Conservation (phyloP, 1,140 invertebrate species). For the Zophobas atratus region DNA sequence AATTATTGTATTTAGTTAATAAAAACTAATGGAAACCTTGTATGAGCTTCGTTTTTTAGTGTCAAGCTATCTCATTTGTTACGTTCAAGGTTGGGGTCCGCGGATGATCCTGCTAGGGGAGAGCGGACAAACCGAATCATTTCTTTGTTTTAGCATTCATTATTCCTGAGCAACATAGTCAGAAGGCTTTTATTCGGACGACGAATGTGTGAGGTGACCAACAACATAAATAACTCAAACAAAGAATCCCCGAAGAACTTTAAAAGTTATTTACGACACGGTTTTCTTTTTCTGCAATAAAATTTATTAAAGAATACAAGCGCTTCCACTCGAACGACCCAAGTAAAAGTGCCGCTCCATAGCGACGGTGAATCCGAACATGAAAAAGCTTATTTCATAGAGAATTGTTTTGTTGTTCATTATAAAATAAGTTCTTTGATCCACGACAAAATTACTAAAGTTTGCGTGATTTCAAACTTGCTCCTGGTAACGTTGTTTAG, state of each 20-base stretch:
- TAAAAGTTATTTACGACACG: slow-evolving; percentile 31
- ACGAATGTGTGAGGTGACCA: slow-evolving; percentile 20
- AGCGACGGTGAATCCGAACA: not conserved
- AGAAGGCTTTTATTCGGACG: not conserved
- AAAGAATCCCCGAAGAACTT: slow-evolving; percentile 14
- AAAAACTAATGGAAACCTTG: slow-evolving; percentile 3
- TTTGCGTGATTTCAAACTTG: slow-evolving; percentile 42
- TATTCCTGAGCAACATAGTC: not conserved
- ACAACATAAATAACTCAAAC: slow-evolving; percentile 22
- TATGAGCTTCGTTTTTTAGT: not conserved
- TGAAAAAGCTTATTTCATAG: slow-evolving; percentile 37
- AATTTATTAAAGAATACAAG: slow-evolving; percentile 25
- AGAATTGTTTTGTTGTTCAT: slow-evolving; percentile 38
- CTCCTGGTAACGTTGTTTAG: slow-evolving; percentile 27
- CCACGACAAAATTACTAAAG: slow-evolving; percentile 39
- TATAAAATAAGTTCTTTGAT: slow-evolving; percentile 37
- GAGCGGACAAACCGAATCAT: too few relatives aligned
- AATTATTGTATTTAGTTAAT: slow-evolving; percentile 4
- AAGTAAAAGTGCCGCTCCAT: not conserved
- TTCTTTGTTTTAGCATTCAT: too few relatives aligned
- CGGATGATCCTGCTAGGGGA: too few relatives aligned
- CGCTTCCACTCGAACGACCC: not conserved
- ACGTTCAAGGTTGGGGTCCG: slow-evolving; percentile 1
- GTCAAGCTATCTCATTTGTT: not conserved
- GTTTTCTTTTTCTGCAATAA: slow-evolving; percentile 34